These are phyloP conservation scores for Rhyacophila evoluta DNA, from an alignment of 2,888 invertebrate genomes.

Conservation along the genomic window DNA sequence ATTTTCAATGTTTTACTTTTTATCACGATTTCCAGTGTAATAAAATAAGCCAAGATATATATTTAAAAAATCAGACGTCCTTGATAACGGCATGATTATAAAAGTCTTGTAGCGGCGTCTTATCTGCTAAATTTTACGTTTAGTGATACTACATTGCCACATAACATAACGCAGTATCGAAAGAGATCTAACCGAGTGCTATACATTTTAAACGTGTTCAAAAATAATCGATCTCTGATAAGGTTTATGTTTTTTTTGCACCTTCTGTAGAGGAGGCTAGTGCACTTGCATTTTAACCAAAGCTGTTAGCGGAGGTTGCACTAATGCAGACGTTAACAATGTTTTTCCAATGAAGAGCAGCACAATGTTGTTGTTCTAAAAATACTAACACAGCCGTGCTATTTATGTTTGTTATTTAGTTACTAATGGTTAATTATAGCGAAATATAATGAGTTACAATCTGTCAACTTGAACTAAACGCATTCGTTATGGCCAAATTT, in stretches of 20 bases:
- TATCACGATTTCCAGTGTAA: background rate
- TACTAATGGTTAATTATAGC: no score
- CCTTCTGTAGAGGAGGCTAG: constrained; percentile 12
- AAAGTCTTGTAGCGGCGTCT: background rate
- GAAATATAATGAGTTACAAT: no score
- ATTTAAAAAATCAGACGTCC: background rate
- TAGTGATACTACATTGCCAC: background rate
- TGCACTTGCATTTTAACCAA: background rate
- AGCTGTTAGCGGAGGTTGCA: background rate
- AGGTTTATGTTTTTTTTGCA: background rate
- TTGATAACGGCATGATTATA: background rate
- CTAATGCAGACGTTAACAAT: background rate
- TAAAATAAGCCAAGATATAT: background rate
- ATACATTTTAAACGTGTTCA: constrained; percentile 11
- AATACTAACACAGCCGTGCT: no score
- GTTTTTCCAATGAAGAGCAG: no score
- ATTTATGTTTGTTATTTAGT: no score
- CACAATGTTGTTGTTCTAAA: no score
- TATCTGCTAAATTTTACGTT: constrained; percentile 4
- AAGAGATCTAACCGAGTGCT: background rate
- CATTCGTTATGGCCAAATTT: no score
- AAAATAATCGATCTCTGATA: constrained; percentile 4
- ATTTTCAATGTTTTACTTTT: no score
- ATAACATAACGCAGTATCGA: background rate
- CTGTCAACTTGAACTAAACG: no score